Evolutionary conservation across 1,140 invertebrate genomes (phyloP).

Genomic region (Camponotus pennsylvanicus): DNA sequence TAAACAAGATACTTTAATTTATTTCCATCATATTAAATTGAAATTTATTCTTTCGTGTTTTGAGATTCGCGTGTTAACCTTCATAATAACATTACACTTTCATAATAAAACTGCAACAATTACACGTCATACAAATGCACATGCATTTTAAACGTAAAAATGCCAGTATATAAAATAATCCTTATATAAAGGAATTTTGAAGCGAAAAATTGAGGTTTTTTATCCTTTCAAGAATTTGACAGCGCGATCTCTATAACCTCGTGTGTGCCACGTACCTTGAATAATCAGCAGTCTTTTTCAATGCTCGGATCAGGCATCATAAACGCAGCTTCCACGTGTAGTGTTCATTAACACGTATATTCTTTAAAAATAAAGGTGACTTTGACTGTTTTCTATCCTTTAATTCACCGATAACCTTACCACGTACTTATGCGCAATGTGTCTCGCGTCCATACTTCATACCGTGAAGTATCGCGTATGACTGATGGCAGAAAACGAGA

Average conservation of each 20-base stretch:
- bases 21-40: background rate
- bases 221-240: background rate
- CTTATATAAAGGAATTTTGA: background rate
- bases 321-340: background rate
- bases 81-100: background rate
- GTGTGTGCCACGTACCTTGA: conserved; percentile 45
- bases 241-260: conserved; percentile 53
- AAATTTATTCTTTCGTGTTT: background rate
- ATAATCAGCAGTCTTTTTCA: background rate
- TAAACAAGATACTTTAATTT: background rate
- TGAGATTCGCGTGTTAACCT: background rate
- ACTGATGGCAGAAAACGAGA: too few species aligned
- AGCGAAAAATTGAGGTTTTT: background rate
- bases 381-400: too few species aligned
- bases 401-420: background rate
- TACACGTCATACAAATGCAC: background rate
- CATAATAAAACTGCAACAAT: background rate
- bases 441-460: too few species aligned
- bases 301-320: conserved; percentile 24
- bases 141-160: background rate
- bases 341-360: background rate
- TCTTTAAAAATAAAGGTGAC: background rate
- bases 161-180: background rate
- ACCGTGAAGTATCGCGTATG: too few species aligned
- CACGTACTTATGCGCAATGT: background rate